phyloP scores from a whole-genome alignment of 2,888 invertebrate species.

The Chrysotoxum bicinctum region DNA sequence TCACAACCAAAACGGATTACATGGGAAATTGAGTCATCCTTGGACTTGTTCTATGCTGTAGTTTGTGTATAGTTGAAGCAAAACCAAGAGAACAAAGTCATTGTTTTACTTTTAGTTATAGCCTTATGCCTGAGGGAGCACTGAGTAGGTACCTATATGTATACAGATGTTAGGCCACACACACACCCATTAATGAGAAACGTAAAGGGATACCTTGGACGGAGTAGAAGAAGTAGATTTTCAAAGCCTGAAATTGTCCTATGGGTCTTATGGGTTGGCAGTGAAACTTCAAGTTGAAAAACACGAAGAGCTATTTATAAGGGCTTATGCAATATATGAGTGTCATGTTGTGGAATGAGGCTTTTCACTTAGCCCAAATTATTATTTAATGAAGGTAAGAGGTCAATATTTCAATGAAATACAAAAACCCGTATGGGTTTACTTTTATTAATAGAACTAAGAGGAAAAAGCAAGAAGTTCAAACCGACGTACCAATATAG shows the following conservation, averaged over 20 bases:
- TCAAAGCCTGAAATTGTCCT: constrained; percentile 20
- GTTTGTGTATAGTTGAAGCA: background rate
- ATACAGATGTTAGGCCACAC: background rate
- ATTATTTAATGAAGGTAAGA: background rate
- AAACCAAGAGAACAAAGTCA: constrained; percentile 42
- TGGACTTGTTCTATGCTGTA: constrained; percentile 21
- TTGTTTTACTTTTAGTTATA: constrained; percentile 46
- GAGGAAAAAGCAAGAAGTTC: no score
- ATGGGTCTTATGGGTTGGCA: background rate
- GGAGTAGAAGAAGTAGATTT: constrained; percentile 2
- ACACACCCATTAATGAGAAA: background rate
- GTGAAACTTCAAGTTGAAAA: background rate
- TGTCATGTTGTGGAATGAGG: constrained; percentile 1
- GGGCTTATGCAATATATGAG: background rate
- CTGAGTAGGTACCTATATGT: background rate
- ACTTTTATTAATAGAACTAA: no score
- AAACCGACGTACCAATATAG: no score
- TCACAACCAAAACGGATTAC: constrained; percentile 67
- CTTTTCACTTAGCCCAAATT: constrained; percentile 2
- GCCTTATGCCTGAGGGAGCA: constrained; percentile 19
- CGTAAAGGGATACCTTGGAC: background rate
- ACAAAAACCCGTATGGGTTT: background rate
- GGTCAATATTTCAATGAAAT: background rate
- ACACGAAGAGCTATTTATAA: background rate
- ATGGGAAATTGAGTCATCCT: constrained; percentile 70